A percentile compares a stretch with the other conserved stretches of the same genome.
Conservation (phyloP, 2,888 invertebrate genomes). For the Fragum sueziense region DNA sequence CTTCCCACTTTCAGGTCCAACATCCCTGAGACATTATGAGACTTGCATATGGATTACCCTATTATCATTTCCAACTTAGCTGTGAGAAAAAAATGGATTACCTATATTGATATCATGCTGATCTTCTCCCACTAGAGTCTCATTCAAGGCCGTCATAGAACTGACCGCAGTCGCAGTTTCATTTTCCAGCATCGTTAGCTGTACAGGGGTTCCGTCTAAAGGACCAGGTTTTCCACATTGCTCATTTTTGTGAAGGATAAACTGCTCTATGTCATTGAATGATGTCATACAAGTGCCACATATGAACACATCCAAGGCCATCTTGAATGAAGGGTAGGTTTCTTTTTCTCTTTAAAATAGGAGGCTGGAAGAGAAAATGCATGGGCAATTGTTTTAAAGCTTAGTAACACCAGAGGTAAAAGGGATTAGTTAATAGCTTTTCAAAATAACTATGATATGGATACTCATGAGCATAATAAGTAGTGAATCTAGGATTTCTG, state of each 20-base stretch:
- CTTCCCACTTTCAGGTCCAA: too few species aligned
- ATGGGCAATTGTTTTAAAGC: too few species aligned
- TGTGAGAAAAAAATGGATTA: too few species aligned
- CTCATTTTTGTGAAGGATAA: conserved; percentile 78
- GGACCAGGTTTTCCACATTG: conserved; percentile 52
- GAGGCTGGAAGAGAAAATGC: not conserved
- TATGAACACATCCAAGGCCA: conserved; percentile 79
- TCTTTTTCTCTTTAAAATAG: not conserved
- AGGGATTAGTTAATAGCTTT: too few species aligned
- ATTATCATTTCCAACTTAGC: too few species aligned
- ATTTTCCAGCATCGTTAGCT: conserved; percentile 30
- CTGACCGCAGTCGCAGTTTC: conserved; percentile 27
- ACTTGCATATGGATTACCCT: too few species aligned
- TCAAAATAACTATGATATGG: too few species aligned
- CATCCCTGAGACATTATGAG: too few species aligned
- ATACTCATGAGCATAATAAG: too few species aligned
- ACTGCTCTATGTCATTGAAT: conserved; percentile 79
- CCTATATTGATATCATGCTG: conserved; percentile 18
- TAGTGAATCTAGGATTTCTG: too few species aligned
- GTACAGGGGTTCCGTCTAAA: not conserved
- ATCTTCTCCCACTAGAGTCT: conserved; percentile 10
- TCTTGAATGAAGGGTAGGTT: conserved; percentile 43
- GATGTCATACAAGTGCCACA: conserved; percentile 78
- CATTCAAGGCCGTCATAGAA: conserved; percentile 22
- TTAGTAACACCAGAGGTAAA: too few species aligned